A percentile compares a stretch with the other conserved stretches of the same genome.
These are phyloP conservation scores for Cydia pomonella DNA, from an alignment of 1,140 invertebrate genomes.

Conservation along the genomic window DNA sequence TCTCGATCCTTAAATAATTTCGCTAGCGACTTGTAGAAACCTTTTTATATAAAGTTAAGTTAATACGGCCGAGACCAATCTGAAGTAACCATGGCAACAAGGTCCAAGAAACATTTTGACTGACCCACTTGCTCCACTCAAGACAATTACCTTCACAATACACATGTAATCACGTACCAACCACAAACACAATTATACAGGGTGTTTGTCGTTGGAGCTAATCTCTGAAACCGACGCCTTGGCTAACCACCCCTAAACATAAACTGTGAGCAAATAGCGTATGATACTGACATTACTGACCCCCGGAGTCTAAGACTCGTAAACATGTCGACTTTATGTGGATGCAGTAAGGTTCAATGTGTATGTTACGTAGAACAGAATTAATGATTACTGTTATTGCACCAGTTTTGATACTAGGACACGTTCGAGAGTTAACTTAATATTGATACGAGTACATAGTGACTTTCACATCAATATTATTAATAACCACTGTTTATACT, in stretches of 20 bases:
- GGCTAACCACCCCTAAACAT: neutral
- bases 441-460: constrained; percentile 1
- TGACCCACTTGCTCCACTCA: neutral
- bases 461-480: neutral
- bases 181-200: constrained; percentile 25
- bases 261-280: neutral
- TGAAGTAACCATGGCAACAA: neutral
- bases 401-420: neutral
- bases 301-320: neutral
- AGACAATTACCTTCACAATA: neutral
- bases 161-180: constrained; percentile 1
- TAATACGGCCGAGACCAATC: too few relatives aligned
- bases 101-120: neutral
- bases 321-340: neutral
- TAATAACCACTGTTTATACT: neutral
- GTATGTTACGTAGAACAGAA: neutral
- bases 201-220: constrained; percentile 19
- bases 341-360: neutral
- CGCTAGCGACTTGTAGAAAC: too few relatives aligned
- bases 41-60: too few relatives aligned
- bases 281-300: constrained; percentile 4
- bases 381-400: neutral
- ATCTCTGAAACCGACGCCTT: constrained; percentile 26
- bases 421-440: neutral
- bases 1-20: too few relatives aligned